phyloP scores from a whole-genome alignment of 2,113 vertebrate genomes.

The Athene noctua region DNA sequence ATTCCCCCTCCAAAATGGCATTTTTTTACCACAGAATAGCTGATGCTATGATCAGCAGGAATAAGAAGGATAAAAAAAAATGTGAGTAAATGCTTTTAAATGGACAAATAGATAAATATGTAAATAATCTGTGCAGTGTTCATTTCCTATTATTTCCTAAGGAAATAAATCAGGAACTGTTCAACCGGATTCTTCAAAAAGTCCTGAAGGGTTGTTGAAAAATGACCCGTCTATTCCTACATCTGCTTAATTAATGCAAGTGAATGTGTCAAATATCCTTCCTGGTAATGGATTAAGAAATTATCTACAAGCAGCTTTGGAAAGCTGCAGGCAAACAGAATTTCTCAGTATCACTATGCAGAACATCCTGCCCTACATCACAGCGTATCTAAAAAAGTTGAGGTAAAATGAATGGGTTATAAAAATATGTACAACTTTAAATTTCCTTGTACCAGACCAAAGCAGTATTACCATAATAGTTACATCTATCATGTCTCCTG shows the following conservation, averaged over 20 bases:
- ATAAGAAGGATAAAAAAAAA: neutral
- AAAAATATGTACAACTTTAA: constrained; percentile 42
- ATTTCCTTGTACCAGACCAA: constrained; percentile 39
- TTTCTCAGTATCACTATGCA: constrained; percentile 19
- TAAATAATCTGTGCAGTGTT: neutral
- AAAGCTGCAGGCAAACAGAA: constrained; percentile 56
- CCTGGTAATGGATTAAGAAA: constrained; percentile 50
- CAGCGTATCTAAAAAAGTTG: neutral
- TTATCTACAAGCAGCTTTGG: constrained; percentile 29
- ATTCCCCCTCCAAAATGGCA: neutral
- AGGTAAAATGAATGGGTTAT: neutral
- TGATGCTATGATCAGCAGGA: neutral
- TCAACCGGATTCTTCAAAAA: neutral
- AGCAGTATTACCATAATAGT: constrained; percentile 45
- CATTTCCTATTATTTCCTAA: neutral
- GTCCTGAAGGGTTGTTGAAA: neutral
- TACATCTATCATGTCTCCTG: constrained; percentile 24
- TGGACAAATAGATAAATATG: neutral
- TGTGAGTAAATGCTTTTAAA: neutral
- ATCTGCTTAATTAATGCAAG: constrained; percentile 58
- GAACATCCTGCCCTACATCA: constrained; percentile 27
- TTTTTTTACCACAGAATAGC: neutral
- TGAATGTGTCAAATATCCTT: constrained; percentile 32
- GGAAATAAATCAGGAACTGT: neutral
- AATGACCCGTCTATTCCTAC: neutral